Percentiles rank a stretch among this genome's conserved stretches.
Conservation (phyloP, 2,888 invertebrate genomes). For the Thereva nobilitata region DNA sequence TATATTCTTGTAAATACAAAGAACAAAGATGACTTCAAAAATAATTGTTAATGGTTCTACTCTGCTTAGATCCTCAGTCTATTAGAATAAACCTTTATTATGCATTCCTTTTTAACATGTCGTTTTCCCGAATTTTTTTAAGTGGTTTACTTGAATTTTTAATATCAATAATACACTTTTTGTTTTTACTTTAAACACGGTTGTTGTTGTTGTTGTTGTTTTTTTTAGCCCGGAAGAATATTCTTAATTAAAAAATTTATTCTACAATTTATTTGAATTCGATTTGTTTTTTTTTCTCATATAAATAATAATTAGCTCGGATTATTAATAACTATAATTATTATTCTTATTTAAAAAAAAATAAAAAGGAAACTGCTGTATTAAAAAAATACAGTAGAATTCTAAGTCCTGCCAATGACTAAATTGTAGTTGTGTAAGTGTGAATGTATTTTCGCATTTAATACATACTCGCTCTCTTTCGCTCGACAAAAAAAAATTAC, state of each 20-base stretch:
- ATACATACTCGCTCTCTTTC: too few relatives aligned
- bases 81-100: constrained; percentile 27
- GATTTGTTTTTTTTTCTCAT: constrained; percentile 14
- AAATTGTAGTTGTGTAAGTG: constrained; percentile 30
- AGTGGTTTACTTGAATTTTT: too few relatives aligned
- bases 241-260: too few relatives aligned
- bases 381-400: constrained; percentile 24
- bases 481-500: too few relatives aligned
- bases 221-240: too few relatives aligned
- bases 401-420: constrained; percentile 34
- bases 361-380: constrained; percentile 27
- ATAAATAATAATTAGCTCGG: constrained; percentile 15
- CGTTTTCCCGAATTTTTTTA: too few relatives aligned
- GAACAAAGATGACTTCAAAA: constrained; percentile 30
- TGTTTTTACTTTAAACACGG: too few relatives aligned
- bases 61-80: constrained; percentile 34
- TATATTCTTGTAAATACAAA: not conserved
- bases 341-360: constrained; percentile 26
- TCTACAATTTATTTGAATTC: constrained; percentile 1
- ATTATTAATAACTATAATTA: too few relatives aligned
- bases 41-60: constrained; percentile 19
- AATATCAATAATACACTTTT: too few relatives aligned
- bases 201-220: too few relatives aligned
- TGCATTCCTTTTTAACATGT: not conserved
- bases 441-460: too few relatives aligned